Evolutionary conservation across 2,113 vertebrate species (phyloP).

Genomic region (Chamaea fasciata): DNA sequence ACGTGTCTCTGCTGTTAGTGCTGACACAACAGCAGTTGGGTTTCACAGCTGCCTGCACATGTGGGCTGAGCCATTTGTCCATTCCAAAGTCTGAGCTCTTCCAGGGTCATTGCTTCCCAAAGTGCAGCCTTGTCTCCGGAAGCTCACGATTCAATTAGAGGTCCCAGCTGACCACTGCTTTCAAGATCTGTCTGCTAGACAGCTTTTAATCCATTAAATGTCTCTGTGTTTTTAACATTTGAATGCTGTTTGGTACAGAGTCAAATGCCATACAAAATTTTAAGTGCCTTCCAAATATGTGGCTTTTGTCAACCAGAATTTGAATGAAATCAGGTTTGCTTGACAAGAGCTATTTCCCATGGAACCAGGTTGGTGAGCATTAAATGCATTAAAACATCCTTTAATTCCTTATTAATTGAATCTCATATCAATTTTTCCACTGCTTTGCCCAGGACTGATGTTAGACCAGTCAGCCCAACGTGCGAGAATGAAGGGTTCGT

Average conservation of each 20-base stretch:
- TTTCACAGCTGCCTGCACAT: neutral
- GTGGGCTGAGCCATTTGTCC: neutral
- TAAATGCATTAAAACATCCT: neutral
- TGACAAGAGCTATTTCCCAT: neutral
- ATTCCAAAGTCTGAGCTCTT: neutral
- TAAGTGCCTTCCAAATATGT: neutral
- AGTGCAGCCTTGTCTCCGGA: neutral
- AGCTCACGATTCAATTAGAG: neutral
- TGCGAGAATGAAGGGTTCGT: neutral
- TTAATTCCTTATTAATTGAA: neutral
- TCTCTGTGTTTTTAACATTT: neutral
- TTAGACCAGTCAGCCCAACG: neutral
- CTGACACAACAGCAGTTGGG: neutral
- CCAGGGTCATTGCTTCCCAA: neutral
- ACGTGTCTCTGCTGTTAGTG: rapidly evolving
- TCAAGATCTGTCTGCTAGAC: neutral
- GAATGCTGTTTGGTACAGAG: neutral
- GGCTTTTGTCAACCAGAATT: neutral
- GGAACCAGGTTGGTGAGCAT: neutral
- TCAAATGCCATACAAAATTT: neutral
- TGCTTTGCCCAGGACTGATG: neutral
- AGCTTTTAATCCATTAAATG: neutral
- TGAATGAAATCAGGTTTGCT: neutral
- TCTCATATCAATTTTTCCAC: neutral
- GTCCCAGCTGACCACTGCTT: neutral